Base-by-base conservation (phyloP, 2,113 vertebrate species). In the Hucho hucho region DNA sequence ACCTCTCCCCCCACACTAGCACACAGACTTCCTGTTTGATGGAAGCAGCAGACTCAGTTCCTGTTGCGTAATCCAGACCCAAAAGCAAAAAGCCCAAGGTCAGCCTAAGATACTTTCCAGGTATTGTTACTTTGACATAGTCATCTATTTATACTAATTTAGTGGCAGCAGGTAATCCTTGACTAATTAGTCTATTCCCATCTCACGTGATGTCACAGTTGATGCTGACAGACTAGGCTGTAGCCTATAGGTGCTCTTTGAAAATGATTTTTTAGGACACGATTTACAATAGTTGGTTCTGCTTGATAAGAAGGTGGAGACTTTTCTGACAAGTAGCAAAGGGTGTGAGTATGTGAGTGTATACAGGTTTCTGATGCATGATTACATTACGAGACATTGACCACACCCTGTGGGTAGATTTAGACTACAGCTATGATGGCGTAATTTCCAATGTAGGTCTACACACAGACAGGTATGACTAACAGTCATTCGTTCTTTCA, bases 151-250 rank as follows among this genome's bases (percentile, higher is more conserved):
- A 24, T 37, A 66, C 61, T 69, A 63, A 73, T 64, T 67, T 24
- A 64, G 74, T 65, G 70, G 69, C 22, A 56, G 73, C 26, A 13
- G 16, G 64, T 73, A 83, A 74, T 72, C 79, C 81, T 74, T 85
- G 64, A 53, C 73, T 79, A 37, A 76, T 80, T 67, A 63, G 72
- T 75, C 77, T 84, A 68, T 87, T 86, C 76, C 25, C 69, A 72
- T 68, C 64, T 28, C 24, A 46, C 2, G 28, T 69, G 63, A 25
- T n/a, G 64, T 12, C 28, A 66, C 24, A 43, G 37, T 28, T 26
- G 59, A 49, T 46, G 16, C 37, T 43, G 49, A 25, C 7, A n/a
- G 53, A 29, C 13, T 43, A 53, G 22, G 37, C 26, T 72, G 72
- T 20, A 56, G 72, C 9, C 9, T 43, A 11, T 26, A 12, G 58